phyloP scores from a whole-genome alignment of 2,888 invertebrate species.

The Neoitamus cyanurus region DNA sequence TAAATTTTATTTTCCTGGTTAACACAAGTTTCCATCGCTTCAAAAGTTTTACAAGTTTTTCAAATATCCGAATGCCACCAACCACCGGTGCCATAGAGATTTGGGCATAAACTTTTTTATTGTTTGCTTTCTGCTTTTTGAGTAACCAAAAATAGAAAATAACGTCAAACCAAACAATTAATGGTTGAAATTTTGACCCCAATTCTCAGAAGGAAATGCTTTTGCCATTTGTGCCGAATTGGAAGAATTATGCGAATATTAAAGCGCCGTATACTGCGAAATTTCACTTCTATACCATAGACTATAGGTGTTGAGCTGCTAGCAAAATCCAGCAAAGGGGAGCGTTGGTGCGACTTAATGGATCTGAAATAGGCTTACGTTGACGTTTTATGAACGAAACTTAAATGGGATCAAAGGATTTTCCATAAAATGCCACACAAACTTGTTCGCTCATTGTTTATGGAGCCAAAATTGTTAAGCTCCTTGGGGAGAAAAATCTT shows the following conservation, averaged over 20 bases:
- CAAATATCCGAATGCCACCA: background rate
- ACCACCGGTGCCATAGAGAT: background rate
- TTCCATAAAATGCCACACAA: constrained; percentile 8
- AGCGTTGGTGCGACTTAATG: background rate
- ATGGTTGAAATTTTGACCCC: background rate
- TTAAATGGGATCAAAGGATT: constrained; percentile 3
- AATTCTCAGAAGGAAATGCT: background rate
- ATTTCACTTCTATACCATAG: background rate
- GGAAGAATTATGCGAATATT: background rate
- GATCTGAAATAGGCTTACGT: background rate
- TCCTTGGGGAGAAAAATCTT: background rate
- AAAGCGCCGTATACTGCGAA: background rate
- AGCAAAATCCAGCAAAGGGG: background rate
- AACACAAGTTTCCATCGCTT: background rate
- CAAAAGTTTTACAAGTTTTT: background rate
- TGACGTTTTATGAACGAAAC: constrained; percentile 9
- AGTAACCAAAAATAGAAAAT: background rate
- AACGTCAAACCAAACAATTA: background rate
- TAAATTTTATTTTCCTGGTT: background rate
- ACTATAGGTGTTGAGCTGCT: background rate
- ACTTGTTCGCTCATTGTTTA: background rate
- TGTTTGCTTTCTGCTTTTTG: background rate
- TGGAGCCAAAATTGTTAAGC: background rate
- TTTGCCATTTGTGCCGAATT: background rate
- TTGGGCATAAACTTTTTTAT: background rate